Evolutionary conservation across 2,113 vertebrate species (phyloP).

Genomic region (Setophaga coronata): DNA sequence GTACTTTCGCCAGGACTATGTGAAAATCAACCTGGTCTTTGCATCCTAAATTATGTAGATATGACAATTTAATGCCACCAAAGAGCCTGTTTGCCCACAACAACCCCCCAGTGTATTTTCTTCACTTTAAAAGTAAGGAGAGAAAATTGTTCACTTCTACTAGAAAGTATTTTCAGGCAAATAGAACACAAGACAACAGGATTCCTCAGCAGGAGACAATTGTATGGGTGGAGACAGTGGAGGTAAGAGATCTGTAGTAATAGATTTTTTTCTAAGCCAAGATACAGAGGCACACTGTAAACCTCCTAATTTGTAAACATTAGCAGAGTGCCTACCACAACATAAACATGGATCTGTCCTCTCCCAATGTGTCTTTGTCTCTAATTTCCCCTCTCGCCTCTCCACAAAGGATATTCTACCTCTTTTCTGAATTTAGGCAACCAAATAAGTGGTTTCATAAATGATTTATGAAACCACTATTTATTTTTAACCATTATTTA

Average conservation of each 20-base stretch:
- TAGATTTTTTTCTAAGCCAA: not conserved
- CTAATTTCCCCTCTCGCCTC: not conserved
- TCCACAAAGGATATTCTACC: not conserved
- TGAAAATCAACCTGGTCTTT: not conserved
- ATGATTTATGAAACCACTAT: too few relatives aligned
- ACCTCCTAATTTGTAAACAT: not conserved
- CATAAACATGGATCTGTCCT: not conserved
- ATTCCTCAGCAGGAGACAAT: not conserved
- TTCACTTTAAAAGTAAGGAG: not conserved
- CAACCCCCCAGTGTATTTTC: accelerated
- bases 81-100: not conserved
- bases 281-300: not conserved
- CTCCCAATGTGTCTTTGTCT: not conserved
- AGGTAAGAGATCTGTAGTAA: not conserved
- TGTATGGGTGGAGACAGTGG: not conserved
- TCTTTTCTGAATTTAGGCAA: not conserved
- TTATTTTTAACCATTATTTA: too few relatives aligned
- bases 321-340: not conserved
- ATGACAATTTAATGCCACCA: not conserved
- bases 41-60: not conserved
- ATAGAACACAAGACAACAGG: not conserved
- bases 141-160: not conserved
- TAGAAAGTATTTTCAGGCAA: not conserved
- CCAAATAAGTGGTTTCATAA: not conserved
- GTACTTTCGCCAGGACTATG: not conserved